Evolutionary conservation across 2,113 vertebrate genomes (phyloP), one percentile per base, ranked within the genome.

Genomic region (Syrrhaptes paradoxus): DNA sequence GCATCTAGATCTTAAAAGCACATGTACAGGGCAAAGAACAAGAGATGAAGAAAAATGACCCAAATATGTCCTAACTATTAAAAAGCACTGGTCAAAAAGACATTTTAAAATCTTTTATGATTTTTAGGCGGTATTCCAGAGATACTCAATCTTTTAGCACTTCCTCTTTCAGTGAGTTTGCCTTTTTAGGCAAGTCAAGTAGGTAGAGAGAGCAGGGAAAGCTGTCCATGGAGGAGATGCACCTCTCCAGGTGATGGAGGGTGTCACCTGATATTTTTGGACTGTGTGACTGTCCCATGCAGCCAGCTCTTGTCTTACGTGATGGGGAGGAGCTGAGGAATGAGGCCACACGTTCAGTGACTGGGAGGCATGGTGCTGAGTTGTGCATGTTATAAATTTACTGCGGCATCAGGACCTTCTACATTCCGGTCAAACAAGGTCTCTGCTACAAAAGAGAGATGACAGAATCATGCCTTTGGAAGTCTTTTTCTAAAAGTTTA

Each of bases 311-410:
- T 22, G 36, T 41, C 28, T 51, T 5, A 15, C 1, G 5, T 14
- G 59, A 5, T 36, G 38, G 4, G 34, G 26, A 55, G 54, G 13
- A 45, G 26, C 34, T 49, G 57, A 63, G 45, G 49, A 36, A 48
- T 22, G 29, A 65, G 19, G 3, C n/a, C 48, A 38, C 17, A 58
- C 45, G 18, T 48, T 34, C 22, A 18, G 1, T 6, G 43, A 12
- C 17, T 3, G 10, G 34, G 20, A 55, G 34, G 54, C 41, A 31
- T 0, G 0, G 31, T n/a, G 54, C 32, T 0, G 6, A 38, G 29
- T 13, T 2, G 2, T 8, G 15, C 4, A 2, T 2, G 4, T 31
- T 57, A 0, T 4, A 46, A 6, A 17, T 62, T 66, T 13, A 16
- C n/a, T 28, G 31, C 13, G 70, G 26, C 29, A 25, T 32, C 20